These are phyloP conservation scores for Sturnus vulgaris DNA, from an alignment of 2,113 vertebrate genomes.

Conservation along the genomic window DNA sequence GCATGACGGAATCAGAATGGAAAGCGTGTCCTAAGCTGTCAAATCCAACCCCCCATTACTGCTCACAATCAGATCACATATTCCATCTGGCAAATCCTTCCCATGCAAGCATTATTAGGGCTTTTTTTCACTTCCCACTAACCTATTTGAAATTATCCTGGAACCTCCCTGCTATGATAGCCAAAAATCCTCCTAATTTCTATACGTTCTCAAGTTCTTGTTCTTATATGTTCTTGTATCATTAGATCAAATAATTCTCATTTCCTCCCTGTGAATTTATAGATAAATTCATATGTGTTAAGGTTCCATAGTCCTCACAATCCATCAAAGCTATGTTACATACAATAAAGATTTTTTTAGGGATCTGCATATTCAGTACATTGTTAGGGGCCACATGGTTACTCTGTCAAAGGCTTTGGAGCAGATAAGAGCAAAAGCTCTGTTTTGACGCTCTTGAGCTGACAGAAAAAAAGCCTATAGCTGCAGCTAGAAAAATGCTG, in stretches of 20 bases:
- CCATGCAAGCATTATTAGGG: neutral
- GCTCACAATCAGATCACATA: neutral
- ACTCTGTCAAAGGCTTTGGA: neutral
- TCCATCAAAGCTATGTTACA: neutral
- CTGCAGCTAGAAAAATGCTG: neutral
- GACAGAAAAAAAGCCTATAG: neutral
- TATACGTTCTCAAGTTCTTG: neutral
- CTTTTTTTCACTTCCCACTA: neutral
- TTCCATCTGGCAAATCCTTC: neutral
- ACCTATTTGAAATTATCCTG: neutral
- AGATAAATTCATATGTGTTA: neutral
- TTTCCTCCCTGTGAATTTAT: neutral
- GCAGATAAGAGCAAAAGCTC: neutral
- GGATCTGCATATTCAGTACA: neutral
- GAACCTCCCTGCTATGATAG: neutral
- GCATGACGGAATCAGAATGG: rapidly evolving
- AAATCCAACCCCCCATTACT: neutral
- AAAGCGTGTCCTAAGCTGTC: neutral
- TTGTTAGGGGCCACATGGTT: neutral
- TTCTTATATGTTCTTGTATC: neutral
- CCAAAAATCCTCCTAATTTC: neutral
- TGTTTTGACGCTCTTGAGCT: neutral
- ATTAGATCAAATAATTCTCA: neutral
- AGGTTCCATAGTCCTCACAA: neutral
- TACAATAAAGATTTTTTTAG: neutral